Evolutionary conservation across 2,113 vertebrate genomes (phyloP), one percentile per base, ranked within the genome.

Genomic region (Bucco capensis): DNA sequence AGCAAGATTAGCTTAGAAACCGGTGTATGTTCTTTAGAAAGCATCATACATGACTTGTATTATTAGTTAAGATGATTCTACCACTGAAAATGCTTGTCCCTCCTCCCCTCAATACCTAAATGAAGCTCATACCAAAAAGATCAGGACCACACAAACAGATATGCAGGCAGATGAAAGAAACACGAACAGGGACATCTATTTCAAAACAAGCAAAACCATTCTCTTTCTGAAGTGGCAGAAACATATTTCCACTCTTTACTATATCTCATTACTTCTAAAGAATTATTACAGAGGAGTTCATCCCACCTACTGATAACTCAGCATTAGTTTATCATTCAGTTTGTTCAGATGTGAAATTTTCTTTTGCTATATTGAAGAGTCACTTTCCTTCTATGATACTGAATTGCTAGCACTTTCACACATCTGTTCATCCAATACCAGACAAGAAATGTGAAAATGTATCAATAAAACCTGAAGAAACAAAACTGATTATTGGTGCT

Each of bases 401-500:
- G 88, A 81, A 66, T 58, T 69, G 12, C 11, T 49, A 69, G 24
- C 37, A 76, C 69, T 92, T 82, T 89, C 90, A 92, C 86, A 84
- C 74, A 78, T 37, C 54, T 56, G 19, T 14, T 40, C 67, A 72
- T 75, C 1, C 5, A 46, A 24, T 42, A 69, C 22, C 23, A 78
- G 28, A 53, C 76, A 89, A 71, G 35, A 66, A 82, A 87, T 49
- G 62, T 87, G 54, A 56, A 87, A 89, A 93, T 38, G 47, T 42
- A 46, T 76, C 90, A 80, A 92, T 79, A 75, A 89, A 82, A 82
- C 73, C 70, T 46, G 47, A 91, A 83, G 33, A 83, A 89, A 46
- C 8, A 42, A 51, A 88, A 57, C 18, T 38, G 66, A 88, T 57
- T 89, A 79, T 51, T 65, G 73, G 50, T 65, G 61, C 27, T 60